Percentiles rank a stretch among this genome's conserved stretches.
phyloP scores from a whole-genome alignment of 2,888 invertebrate genomes.

The Nemapogon koenigi region DNA sequence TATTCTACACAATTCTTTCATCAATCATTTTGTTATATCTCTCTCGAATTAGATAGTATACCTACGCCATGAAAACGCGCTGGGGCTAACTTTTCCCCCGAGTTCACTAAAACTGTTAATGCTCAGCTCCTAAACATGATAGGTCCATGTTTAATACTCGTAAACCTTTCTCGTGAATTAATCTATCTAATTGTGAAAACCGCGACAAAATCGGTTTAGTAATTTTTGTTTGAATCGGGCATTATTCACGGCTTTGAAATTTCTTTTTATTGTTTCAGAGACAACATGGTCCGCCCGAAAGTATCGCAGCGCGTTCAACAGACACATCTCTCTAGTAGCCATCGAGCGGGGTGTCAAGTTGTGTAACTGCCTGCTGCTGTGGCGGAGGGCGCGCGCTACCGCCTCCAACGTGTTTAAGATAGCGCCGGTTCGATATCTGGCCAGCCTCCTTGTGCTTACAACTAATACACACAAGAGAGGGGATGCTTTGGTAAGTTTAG shows the following conservation, averaged over 20 bases:
- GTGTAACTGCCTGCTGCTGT: slow-evolving; percentile 13
- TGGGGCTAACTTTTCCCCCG: too few species aligned
- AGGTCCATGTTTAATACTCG: too few species aligned
- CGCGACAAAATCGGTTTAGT: too few species aligned
- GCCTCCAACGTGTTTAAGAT: background rate
- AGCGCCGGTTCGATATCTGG: background rate
- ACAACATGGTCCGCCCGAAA: slow-evolving; percentile 20
- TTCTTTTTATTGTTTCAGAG: slow-evolving; percentile 3
- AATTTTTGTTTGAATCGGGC: too few species aligned
- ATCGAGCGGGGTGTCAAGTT: background rate
- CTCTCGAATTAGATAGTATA: too few species aligned
- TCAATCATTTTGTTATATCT: too few species aligned
- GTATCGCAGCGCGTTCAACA: background rate
- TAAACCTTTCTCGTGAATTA: too few species aligned
- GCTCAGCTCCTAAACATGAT: too few species aligned
- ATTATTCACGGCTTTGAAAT: too few species aligned
- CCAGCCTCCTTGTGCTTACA: slow-evolving; percentile 14
- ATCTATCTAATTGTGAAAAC: too few species aligned
- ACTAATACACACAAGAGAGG: slow-evolving; percentile 17
- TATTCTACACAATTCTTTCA: background rate
- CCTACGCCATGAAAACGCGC: too few species aligned
- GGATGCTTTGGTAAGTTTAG: slow-evolving; percentile 27
- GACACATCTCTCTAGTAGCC: background rate
- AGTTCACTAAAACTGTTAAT: too few species aligned
- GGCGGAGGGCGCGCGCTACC: background rate